Conservation (phyloP, 1,140 invertebrate species). For the Pseudachorutes palmiensis region DNA sequence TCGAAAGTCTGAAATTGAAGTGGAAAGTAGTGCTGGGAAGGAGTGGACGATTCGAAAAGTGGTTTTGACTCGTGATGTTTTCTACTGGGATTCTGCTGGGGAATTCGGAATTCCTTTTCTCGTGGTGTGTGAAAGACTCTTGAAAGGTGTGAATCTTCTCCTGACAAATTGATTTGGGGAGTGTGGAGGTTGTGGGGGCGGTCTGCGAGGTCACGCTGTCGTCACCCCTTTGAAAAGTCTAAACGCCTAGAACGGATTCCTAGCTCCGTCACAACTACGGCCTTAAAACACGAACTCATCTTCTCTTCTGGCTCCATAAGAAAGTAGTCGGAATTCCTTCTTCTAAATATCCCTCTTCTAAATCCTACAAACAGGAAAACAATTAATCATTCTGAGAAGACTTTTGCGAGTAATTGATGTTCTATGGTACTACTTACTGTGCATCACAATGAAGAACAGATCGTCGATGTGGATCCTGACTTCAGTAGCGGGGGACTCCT, state of each 20-base stretch:
- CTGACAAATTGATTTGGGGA: background rate
- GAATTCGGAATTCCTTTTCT: background rate
- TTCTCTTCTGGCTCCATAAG: background rate
- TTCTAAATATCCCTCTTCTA: background rate
- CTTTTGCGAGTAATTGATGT: background rate
- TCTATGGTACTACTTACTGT: constrained; percentile 17
- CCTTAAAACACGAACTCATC: too few relatives aligned
- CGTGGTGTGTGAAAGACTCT: background rate
- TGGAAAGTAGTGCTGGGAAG: too few relatives aligned
- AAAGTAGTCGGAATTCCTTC: constrained; percentile 9
- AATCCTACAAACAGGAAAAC: background rate
- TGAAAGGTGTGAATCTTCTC: constrained; percentile 2
- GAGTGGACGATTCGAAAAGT: background rate
- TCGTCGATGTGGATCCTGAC: constrained; percentile 21
- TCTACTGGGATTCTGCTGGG: background rate
- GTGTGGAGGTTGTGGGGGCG: background rate
- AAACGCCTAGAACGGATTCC: background rate
- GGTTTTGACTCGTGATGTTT: background rate
- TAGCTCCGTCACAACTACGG: too few relatives aligned
- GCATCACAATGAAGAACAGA: constrained; percentile 25
- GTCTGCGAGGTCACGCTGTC: background rate
- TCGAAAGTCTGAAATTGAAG: too few relatives aligned
- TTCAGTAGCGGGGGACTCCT: constrained; percentile 68
- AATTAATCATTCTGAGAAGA: background rate
- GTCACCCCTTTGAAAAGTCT: background rate